These are phyloP conservation scores for Magallana ariakensis DNA, from an alignment of 1,140 invertebrate species.

Conservation along the genomic window DNA sequence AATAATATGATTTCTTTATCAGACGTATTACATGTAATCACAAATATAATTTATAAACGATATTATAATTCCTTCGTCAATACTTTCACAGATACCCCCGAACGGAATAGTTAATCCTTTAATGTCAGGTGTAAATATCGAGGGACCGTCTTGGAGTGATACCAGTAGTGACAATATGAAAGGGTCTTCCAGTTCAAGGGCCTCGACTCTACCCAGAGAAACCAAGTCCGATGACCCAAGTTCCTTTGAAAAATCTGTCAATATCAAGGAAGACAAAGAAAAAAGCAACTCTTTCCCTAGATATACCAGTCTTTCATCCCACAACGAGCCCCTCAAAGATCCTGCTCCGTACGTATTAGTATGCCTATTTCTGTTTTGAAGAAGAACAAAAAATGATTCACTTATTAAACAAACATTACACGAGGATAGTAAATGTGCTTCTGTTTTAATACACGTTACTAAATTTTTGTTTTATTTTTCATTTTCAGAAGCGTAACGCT, in stretches of 20 bases:
- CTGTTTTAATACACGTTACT: not conserved
- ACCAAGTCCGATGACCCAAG: not conserved
- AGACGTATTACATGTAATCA: slow-evolving; percentile 5
- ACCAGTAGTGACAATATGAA: slow-evolving; percentile 68
- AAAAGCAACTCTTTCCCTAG: not conserved
- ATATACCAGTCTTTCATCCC: not conserved
- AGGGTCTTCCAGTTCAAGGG: slow-evolving; percentile 51
- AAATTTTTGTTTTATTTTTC: not conserved
- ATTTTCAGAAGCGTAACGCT: not conserved
- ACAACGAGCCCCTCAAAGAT: not conserved
- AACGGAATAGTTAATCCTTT: slow-evolving; percentile 67
- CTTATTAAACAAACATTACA: not conserved
- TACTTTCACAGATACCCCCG: slow-evolving; percentile 36
- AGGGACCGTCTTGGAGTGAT: slow-evolving; percentile 56
- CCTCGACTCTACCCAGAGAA: slow-evolving; percentile 54
- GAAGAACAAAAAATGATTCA: slow-evolving; percentile 20
- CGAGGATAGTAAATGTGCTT: too few relatives aligned
- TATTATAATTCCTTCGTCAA: not conserved
- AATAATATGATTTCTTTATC: too few relatives aligned
- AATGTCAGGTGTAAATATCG: slow-evolving; percentile 54
- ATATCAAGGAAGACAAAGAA: not conserved
- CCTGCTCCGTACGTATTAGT: not conserved
- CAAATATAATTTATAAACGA: not conserved
- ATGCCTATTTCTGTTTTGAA: slow-evolving; percentile 1
- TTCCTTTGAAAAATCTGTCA: not conserved